Conservation (phyloP, 2,888 invertebrate species). For the Therioaphis trifolii region DNA sequence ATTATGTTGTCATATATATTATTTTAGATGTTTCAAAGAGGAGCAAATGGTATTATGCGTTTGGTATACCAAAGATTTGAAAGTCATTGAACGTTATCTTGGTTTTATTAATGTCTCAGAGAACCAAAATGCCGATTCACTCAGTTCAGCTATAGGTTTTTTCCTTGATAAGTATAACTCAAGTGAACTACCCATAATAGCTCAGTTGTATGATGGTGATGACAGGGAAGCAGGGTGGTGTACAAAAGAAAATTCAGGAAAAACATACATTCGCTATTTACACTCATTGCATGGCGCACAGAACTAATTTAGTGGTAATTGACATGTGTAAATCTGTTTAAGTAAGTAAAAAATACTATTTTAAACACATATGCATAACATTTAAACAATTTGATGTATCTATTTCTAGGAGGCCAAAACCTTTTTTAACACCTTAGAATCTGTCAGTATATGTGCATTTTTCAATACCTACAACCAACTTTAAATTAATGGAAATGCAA, state of each 20-base stretch:
- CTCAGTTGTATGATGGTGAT: background rate
- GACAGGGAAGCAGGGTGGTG: background rate
- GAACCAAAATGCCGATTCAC: background rate
- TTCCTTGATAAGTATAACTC: background rate
- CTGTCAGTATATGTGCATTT: no score
- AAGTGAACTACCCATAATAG: background rate
- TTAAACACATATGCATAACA: no score
- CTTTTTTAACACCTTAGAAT: no score
- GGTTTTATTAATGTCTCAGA: background rate
- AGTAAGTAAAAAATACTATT: no score
- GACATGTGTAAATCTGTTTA: no score
- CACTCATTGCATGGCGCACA: background rate
- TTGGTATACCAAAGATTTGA: background rate
- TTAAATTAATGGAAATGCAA: no score
- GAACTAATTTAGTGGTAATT: background rate
- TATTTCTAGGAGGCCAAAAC: no score
- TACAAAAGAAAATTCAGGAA: slow-evolving; percentile 3
- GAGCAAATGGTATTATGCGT: background rate
- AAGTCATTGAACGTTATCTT: background rate
- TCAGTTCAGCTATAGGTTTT: background rate
- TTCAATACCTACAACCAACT: no score
- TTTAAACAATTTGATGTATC: no score
- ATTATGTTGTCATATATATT: background rate
- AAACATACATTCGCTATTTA: background rate
- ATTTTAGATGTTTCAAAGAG: background rate